phyloP scores from a whole-genome alignment of 2,797 vertebrate genomes.

The Glyptemys insculpta region DNA sequence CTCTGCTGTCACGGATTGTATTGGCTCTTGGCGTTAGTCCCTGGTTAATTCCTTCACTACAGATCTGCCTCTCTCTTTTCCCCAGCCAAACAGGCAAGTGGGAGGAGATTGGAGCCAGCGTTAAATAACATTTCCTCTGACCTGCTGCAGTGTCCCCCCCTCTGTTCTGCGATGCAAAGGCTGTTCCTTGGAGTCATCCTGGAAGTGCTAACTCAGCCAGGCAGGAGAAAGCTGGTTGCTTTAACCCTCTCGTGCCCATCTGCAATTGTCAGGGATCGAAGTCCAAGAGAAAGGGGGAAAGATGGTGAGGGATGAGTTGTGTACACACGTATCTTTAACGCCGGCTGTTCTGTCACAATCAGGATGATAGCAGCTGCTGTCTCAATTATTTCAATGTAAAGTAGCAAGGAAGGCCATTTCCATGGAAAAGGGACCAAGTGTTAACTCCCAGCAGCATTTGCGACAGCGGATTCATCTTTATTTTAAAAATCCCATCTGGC shows the following conservation, averaged over 20 bases:
- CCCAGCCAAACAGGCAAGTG: neutral
- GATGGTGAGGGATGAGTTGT: fast-evolving
- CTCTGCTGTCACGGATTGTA: neutral
- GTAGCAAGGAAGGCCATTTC: neutral
- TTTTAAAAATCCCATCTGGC: conserved; percentile 16
- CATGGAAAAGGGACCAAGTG: neutral
- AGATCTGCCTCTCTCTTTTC: neutral
- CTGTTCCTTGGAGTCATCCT: conserved; percentile 43
- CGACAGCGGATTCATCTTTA: conserved; percentile 3
- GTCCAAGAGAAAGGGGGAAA: neutral
- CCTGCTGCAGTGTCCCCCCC: conserved; percentile 28
- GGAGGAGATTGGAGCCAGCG: conserved; percentile 49
- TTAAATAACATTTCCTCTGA: neutral
- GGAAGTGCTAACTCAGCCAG: conserved; percentile 52
- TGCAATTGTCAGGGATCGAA: neutral
- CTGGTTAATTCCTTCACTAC: neutral
- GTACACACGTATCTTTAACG: neutral
- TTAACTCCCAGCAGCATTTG: neutral
- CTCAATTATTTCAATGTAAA: fast-evolving
- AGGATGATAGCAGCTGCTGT: neutral
- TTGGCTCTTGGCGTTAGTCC: neutral
- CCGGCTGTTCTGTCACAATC: neutral
- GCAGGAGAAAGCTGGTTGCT: neutral
- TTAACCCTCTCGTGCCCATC: conserved; percentile 62
- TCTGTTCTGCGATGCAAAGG: neutral